Evolutionary conservation across 2,888 invertebrate genomes (phyloP), one percentile per base, ranked within the genome.

Genomic region (Thelaira solivaga): DNA sequence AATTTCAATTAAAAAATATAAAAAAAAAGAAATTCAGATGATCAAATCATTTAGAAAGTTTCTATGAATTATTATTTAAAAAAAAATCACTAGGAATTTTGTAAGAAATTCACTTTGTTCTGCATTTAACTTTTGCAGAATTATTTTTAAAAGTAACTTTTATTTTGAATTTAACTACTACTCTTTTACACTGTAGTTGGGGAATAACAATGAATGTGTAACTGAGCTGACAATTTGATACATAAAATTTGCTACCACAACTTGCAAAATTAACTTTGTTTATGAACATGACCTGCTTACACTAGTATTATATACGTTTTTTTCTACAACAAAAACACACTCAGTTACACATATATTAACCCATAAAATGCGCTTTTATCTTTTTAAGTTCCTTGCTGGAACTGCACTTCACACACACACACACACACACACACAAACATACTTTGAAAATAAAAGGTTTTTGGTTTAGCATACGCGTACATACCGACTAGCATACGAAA

Each of bases 211-310:
- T n/a, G 13, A 29, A 53, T 41, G 59, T 49, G 61, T 22, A 20
- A 59, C 41, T 55, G 24, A 47, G n/a, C 45, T 36, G 24, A 16
- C 34, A 5, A 24, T 47, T 2, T 34, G 18, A 16, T 24, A 24
- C 24, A 24, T 31, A 11, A 20, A 39, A 41, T 4, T 22, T 11
- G 2, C 4, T 29, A 41, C 13, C 10, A 65, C 20, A 51, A 65
- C 29, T 31, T 39, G 10, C 13, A 39, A 22, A 59, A 49, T 59
- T 41, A 22, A 43, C 22, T 41, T 61, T 61, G 3, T 51, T 68
- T 57, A 16, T 47, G 36, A 6, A 20, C 57, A 64, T 76, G 69
- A 76, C 76, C 64, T 71, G 64, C 43, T 65, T 53, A 53, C 26
- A 10, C n/a, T n/a, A 22, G 7, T 43, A 24, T 67, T 24, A 41